These are phyloP conservation scores for Diogma glabrata DNA, from an alignment of 2,888 invertebrate genomes.

Conservation along the genomic window DNA sequence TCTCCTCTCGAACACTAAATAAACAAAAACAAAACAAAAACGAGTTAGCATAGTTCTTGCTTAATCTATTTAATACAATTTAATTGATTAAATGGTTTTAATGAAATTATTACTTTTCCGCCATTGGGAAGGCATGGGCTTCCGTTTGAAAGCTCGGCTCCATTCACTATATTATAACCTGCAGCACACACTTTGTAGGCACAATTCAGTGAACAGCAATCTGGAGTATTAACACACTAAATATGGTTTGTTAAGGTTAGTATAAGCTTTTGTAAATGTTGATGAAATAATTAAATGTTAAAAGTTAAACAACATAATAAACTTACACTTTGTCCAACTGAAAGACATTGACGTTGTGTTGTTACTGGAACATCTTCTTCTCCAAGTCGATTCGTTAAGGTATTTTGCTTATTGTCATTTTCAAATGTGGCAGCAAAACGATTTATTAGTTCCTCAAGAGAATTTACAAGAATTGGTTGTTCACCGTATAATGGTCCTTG, in stretches of 20 bases:
- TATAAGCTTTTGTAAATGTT: neutral
- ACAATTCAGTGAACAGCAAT: slow-evolving; percentile 11
- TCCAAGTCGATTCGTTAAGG: neutral
- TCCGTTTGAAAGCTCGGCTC: slow-evolving; percentile 6
- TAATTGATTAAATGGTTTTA: no score
- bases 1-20: slow-evolving; percentile 26
- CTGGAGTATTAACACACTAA: slow-evolving; percentile 4
- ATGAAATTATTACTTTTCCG: neutral
- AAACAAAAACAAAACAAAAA: slow-evolving; percentile 10
- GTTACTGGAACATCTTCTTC: neutral
- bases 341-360: slow-evolving; percentile 6
- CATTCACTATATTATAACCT: slow-evolving; percentile 8
- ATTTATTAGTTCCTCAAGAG: slow-evolving; percentile 2
- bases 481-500: neutral
- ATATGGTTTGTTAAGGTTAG: neutral
- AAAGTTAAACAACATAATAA: neutral
- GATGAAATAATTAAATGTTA: neutral
- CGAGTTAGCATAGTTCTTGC: no score
- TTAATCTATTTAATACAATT: no score
- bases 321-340: slow-evolving; percentile 14
- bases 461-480: neutral
- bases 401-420: no score
- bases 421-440: neutral
- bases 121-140: slow-evolving; percentile 4
- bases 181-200: neutral